Evolutionary conservation across 1,140 invertebrate species (phyloP).

Genomic region (Charaxes varanes): DNA sequence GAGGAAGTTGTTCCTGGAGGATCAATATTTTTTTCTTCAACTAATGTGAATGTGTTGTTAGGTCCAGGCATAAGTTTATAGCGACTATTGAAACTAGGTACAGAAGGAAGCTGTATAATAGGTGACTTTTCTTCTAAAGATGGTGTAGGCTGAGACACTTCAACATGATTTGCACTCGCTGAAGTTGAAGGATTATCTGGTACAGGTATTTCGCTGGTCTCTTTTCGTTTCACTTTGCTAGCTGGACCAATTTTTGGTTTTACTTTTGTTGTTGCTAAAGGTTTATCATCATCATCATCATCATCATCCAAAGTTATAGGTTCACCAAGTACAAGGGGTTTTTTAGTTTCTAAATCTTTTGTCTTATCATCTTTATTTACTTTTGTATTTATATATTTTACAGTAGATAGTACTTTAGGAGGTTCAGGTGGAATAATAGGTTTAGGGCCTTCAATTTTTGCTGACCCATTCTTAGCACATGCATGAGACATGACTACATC

Average conservation of each 20-base stretch:
- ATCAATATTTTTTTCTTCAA: constrained; percentile 38
- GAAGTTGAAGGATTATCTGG: constrained; percentile 3
- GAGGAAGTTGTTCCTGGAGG: background rate
- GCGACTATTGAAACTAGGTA: constrained; percentile 39
- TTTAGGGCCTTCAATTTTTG: constrained; percentile 39
- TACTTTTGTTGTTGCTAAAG: constrained; percentile 23
- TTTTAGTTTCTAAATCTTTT: constrained; percentile 1
- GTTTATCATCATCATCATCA: constrained; percentile 23
- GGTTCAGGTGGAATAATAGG: constrained; percentile 28
- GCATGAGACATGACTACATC: constrained; percentile 51
- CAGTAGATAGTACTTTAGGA: constrained; percentile 38
- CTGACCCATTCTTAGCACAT: constrained; percentile 56
- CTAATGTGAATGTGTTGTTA: constrained; percentile 56
- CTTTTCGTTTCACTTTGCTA: constrained; percentile 40
- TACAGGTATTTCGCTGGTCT: constrained; percentile 6
- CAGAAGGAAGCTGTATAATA: constrained; percentile 34
- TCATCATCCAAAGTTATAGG: constrained; percentile 18
- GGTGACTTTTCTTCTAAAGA: too few species aligned
- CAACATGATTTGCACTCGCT: constrained; percentile 5
- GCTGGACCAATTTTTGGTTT: constrained; percentile 58
- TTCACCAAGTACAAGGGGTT: too few species aligned
- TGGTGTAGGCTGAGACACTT: too few species aligned
- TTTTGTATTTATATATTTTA: constrained; percentile 59
- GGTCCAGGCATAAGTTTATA: constrained; percentile 57
- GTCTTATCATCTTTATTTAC: constrained; percentile 10